Conservation (phyloP, 2,797 vertebrate genomes). For the Eidolon dupreanum region DNA sequence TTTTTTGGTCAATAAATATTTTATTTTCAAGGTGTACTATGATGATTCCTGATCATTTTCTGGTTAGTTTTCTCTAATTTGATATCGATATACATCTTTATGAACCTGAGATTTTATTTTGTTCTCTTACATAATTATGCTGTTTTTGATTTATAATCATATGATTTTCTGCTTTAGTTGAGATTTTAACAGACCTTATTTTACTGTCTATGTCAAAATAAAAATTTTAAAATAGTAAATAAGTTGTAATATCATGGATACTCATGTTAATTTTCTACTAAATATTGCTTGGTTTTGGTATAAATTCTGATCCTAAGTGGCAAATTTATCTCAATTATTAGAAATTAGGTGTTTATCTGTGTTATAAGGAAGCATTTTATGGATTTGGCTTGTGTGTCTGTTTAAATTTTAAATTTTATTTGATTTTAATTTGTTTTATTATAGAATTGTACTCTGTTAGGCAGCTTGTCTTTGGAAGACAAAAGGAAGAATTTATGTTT, state of each 20-base stretch:
- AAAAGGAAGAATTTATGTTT: constrained; percentile 7
- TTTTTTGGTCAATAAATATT: constrained; percentile 61
- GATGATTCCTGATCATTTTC: neutral
- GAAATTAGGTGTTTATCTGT: constrained; percentile 19
- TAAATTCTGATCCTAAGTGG: constrained; percentile 29
- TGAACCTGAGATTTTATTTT: constrained; percentile 48
- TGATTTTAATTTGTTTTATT: neutral
- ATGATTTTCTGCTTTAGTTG: constrained; percentile 40
- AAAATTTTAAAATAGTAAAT: constrained; percentile 34
- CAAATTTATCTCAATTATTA: constrained; percentile 22
- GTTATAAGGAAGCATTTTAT: neutral
- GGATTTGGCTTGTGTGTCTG: constrained; percentile 22
- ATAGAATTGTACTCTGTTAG: neutral
- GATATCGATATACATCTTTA: neutral
- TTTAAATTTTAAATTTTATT: constrained; percentile 7
- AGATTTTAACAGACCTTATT: constrained; percentile 50
- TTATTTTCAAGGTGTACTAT: constrained; percentile 54
- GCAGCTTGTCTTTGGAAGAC: constrained; percentile 42
- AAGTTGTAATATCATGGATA: neutral
- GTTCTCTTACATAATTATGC: constrained; percentile 28
- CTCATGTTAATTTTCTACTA: constrained; percentile 31
- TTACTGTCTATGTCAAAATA: constrained; percentile 47
- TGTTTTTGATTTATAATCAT: neutral
- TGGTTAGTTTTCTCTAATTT: constrained; percentile 30
- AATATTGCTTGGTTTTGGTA: neutral